A percentile compares a stretch with the other conserved stretches of the same genome.
phyloP scores from a whole-genome alignment of 2,888 invertebrate species.

The Maniola hyperantus region DNA sequence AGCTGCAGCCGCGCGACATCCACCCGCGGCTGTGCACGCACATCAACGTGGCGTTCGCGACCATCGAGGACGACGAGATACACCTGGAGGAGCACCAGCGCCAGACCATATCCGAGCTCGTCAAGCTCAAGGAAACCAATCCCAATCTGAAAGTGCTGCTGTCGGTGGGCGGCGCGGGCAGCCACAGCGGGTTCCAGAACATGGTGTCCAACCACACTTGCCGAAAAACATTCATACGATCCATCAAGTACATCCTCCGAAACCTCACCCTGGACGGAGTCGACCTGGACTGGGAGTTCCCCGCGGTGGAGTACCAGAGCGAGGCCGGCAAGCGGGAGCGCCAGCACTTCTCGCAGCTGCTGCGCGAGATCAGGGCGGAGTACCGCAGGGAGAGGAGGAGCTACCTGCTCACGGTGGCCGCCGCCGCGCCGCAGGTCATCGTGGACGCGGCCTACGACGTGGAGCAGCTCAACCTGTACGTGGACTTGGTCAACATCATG shows the following conservation, averaged over 20 bases:
- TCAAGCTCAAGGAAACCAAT: conserved; percentile 82
- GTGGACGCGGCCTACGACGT: conserved; percentile 91
- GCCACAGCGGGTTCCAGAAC: conserved; percentile 84
- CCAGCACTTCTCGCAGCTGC: conserved; percentile 88
- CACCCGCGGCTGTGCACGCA: conserved; percentile 91
- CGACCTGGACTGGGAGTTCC: conserved; percentile 95
- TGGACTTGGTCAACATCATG: conserved; percentile 95
- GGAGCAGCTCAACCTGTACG: conserved; percentile 88
- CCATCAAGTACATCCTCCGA: conserved; percentile 78
- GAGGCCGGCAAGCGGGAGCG: conserved; percentile 73
- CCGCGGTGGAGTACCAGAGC: conserved; percentile 75
- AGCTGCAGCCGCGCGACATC: conserved; percentile 81
- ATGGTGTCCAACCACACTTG: conserved; percentile 88
- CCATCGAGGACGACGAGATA: conserved; percentile 84
- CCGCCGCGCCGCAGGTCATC: conserved; percentile 90
- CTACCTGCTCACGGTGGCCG: conserved; percentile 88
- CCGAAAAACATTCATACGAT: conserved; percentile 85
- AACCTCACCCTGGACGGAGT: conserved; percentile 85
- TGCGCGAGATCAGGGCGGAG: conserved; percentile 87
- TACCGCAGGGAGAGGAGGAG: conserved; percentile 83
- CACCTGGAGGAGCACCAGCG: conserved; percentile 71
- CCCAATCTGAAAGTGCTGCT: conserved; percentile 88
- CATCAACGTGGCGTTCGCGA: conserved; percentile 90
- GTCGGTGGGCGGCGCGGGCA: conserved; percentile 86
- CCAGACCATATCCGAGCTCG: conserved; percentile 64